Evolutionary conservation across 2,113 vertebrate genomes (phyloP).

Genomic region (Xyrauchen texanus): DNA sequence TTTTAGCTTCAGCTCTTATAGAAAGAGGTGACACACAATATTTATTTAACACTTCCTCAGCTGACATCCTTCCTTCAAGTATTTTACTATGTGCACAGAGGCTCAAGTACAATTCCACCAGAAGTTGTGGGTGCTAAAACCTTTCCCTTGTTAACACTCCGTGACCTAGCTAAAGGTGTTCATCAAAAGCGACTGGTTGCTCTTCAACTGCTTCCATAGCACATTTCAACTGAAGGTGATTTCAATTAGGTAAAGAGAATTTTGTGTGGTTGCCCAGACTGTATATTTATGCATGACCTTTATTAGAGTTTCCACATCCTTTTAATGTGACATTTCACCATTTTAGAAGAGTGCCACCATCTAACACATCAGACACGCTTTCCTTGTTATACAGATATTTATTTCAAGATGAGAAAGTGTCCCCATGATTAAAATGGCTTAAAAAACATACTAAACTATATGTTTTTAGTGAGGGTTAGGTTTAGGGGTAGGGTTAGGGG

Average conservation of each 20-base stretch:
- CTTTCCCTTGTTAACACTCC: not conserved
- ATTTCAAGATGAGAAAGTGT: not conserved
- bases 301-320: slow-evolving; percentile 45
- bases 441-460: no score
- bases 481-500: no score
- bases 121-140: slow-evolving; percentile 34
- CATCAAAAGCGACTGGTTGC: no score
- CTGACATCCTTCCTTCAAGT: no score
- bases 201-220: not conserved
- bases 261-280: slow-evolving; percentile 11
- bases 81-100: no score
- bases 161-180: no score
- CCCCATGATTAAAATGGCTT: no score
- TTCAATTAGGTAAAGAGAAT: not conserved
- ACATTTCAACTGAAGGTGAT: slow-evolving; percentile 1
- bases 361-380: not conserved
- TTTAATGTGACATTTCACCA: slow-evolving; percentile 18
- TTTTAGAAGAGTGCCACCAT: no score
- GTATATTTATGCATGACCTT: slow-evolving; percentile 37
- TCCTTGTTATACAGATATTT: slow-evolving; percentile 4
- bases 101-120: not conserved
- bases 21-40: no score
- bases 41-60: no score
- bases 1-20: no score
- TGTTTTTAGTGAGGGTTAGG: no score